Conservation (phyloP, 2,888 invertebrate genomes). For the Tinea trinotella region DNA sequence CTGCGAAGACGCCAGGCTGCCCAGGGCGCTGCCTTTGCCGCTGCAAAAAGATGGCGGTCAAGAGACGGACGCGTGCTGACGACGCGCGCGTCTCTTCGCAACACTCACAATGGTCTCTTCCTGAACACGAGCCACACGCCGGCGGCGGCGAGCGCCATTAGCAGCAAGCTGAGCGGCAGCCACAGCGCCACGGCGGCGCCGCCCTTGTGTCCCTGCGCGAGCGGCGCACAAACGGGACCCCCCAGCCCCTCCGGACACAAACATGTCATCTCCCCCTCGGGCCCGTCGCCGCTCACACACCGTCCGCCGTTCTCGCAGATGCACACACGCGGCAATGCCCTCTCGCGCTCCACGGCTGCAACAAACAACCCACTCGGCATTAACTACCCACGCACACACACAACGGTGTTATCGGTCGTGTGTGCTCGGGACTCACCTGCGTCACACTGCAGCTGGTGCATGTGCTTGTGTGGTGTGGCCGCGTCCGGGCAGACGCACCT, state of each 20-base stretch:
- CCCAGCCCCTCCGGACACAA: slow-evolving; percentile 73
- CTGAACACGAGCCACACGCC: slow-evolving; percentile 87
- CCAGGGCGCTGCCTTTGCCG: slow-evolving; percentile 84
- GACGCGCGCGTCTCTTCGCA: background rate
- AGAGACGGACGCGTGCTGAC: too few relatives aligned
- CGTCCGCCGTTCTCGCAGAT: slow-evolving; percentile 90
- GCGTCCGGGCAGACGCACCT: slow-evolving; percentile 94
- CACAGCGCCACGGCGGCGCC: slow-evolving; percentile 80
- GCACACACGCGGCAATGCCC: slow-evolving; percentile 84
- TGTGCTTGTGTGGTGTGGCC: slow-evolving; percentile 66
- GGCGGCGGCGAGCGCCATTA: slow-evolving; percentile 80
- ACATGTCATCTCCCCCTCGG: slow-evolving; percentile 76
- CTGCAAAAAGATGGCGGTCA: too few relatives aligned
- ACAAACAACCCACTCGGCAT: background rate
- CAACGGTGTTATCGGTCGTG: too few relatives aligned
- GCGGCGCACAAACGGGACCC: slow-evolving; percentile 75
- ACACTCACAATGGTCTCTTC: slow-evolving; percentile 88
- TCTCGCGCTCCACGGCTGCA: slow-evolving; percentile 80
- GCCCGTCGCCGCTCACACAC: slow-evolving; percentile 67
- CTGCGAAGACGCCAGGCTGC: slow-evolving; percentile 87
- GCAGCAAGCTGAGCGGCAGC: slow-evolving; percentile 83
- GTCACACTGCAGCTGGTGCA: slow-evolving; percentile 83
- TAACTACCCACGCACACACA: background rate
- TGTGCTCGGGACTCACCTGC: slow-evolving; percentile 74
- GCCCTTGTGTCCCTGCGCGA: slow-evolving; percentile 76